Conservation (phyloP, 92 coral and sea anemone genomes). For the Montipora capitata region DNA sequence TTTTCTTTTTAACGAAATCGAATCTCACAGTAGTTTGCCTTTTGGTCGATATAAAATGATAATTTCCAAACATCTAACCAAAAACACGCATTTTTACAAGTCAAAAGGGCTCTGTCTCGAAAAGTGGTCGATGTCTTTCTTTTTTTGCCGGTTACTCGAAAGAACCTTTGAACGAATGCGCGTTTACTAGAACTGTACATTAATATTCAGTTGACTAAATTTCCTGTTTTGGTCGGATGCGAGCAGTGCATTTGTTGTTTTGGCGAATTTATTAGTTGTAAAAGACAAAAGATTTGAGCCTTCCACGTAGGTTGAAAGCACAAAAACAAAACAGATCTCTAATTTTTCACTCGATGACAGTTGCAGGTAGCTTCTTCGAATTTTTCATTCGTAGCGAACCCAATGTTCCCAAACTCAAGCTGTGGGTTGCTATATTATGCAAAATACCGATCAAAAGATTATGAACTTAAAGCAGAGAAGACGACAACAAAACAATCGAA, state of each 20-base stretch:
- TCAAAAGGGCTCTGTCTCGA: neutral
- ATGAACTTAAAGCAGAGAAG: conserved; percentile 69
- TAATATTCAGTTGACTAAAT: conserved; percentile 39
- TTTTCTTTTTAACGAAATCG: conserved; percentile 35
- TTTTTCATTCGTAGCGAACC: conserved; percentile 32
- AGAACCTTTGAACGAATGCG: conserved; percentile 21
- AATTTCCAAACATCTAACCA: conserved; percentile 44
- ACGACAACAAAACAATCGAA: conserved; percentile 46
- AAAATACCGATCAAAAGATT: conserved; percentile 82
- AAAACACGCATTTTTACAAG: neutral
- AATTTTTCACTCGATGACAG: conserved; percentile 32
- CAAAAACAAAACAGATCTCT: conserved; percentile 10
- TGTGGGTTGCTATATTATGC: conserved; percentile 86
- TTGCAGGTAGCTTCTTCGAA: conserved; percentile 4
- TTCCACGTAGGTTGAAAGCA: conserved; percentile 19
- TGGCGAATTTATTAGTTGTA: conserved; percentile 31
- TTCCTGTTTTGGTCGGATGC: conserved; percentile 21
- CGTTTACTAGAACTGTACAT: conserved; percentile 2
- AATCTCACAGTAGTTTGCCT: conserved; percentile 49
- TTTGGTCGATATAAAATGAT: conserved; percentile 67
- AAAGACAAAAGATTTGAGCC: conserved; percentile 6
- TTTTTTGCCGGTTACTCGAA: neutral
- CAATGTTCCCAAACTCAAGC: conserved; percentile 44
- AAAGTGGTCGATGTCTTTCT: conserved; percentile 10
- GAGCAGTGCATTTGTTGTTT: conserved; percentile 25